phyloP scores from a whole-genome alignment of 2,797 vertebrate genomes.

The Enoplosus armatus region DNA sequence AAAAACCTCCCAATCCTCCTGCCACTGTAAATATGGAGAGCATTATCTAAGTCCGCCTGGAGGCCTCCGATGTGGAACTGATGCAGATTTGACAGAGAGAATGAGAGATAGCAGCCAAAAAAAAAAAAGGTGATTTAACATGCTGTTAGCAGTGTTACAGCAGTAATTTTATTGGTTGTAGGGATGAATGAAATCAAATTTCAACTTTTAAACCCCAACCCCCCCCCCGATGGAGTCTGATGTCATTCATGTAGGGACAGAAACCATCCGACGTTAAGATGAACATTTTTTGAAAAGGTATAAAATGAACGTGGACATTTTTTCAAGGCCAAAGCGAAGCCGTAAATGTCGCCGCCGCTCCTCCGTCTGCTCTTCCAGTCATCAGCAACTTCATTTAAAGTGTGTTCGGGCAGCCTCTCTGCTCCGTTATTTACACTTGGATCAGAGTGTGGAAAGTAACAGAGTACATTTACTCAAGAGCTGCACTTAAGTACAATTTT shows the following conservation, averaged over 20 bases:
- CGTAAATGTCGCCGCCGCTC: background rate
- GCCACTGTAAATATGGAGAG: constrained; percentile 77
- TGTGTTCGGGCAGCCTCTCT: background rate
- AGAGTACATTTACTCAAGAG: too few relatives aligned
- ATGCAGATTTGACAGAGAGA: constrained; percentile 78
- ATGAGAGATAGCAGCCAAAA: constrained; percentile 69
- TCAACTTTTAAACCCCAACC: constrained; percentile 42
- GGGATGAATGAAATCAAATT: constrained; percentile 21
- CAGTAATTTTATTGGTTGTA: constrained; percentile 49
- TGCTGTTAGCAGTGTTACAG: constrained; percentile 60
- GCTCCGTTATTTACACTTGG: background rate
- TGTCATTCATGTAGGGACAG: background rate
- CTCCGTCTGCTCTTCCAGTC: background rate
- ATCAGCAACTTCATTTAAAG: background rate
- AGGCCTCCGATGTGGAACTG: constrained; percentile 73
- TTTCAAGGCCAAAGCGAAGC: background rate
- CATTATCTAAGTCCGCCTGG: constrained; percentile 69
- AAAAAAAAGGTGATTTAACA: constrained; percentile 65
- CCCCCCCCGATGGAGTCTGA: background rate
- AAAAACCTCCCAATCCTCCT: constrained; percentile 77
- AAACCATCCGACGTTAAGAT: background rate
- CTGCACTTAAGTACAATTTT: too few relatives aligned
- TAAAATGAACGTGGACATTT: background rate
- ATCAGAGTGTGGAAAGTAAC: background rate
- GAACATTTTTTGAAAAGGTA: background rate